These are phyloP conservation scores for Mactromeris polynyma DNA, from an alignment of 2,888 invertebrate genomes.

Conservation along the genomic window DNA sequence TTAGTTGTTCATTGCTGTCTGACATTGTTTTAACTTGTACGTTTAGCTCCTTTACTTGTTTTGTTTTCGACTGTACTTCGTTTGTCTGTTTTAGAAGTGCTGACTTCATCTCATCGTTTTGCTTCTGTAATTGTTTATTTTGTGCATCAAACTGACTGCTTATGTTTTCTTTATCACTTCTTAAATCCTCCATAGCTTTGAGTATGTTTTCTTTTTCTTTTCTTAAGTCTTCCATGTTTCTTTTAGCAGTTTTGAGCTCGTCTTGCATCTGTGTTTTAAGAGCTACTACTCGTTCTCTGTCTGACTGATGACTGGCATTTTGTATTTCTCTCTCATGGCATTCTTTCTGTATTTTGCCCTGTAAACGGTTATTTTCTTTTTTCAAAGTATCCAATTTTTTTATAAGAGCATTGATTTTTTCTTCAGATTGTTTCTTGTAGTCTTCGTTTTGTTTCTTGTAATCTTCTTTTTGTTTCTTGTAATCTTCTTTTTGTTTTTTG, in stretches of 20 bases:
- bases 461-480: neutral
- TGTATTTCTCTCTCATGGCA: too few relatives aligned
- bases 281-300: neutral
- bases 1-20: neutral
- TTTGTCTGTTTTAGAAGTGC: neutral
- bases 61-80: neutral
- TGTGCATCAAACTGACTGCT: neutral
- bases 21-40: neutral
- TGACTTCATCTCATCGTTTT: neutral
- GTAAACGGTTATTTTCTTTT: neutral
- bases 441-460: neutral
- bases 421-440: neutral
- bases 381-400: neutral
- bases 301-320: neutral
- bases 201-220: neutral
- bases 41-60: neutral
- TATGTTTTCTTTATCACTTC: neutral
- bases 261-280: neutral
- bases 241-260: neutral
- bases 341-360: neutral
- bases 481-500: neutral
- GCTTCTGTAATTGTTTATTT: neutral
- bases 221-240: neutral
- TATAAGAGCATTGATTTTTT: neutral
- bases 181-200: neutral